Evolutionary conservation across 2,113 vertebrate genomes (phyloP).

Genomic region (Boleophthalmus pectinirostris): DNA sequence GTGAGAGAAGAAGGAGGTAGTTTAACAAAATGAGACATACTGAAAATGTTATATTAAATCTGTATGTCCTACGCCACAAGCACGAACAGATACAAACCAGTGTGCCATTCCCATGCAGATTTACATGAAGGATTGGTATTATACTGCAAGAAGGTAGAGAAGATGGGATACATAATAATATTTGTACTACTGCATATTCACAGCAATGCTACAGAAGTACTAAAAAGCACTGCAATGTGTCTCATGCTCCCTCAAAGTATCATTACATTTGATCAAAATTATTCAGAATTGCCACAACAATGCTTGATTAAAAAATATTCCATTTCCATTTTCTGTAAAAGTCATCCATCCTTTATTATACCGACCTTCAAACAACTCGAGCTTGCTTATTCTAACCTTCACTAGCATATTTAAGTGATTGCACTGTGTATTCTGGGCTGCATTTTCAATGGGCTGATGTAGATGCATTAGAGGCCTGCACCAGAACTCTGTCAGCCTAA

Average conservation of each 20-base stretch:
- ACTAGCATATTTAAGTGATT: slow-evolving; percentile 43
- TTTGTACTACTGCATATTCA: background rate
- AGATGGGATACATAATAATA: background rate
- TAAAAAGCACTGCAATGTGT: too few species aligned
- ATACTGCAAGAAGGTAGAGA: background rate
- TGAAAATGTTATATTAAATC: slow-evolving; percentile 4
- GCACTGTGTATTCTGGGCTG: slow-evolving; percentile 7
- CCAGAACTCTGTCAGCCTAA: slow-evolving; percentile 39
- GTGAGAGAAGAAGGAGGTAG: slow-evolving; percentile 1
- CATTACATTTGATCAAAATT: too few species aligned
- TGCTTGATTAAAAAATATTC: background rate
- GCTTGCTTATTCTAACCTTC: background rate
- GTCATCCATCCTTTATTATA: background rate
- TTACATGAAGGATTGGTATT: background rate
- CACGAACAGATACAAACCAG: background rate
- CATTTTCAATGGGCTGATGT: slow-evolving; percentile 11
- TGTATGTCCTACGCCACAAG: background rate
- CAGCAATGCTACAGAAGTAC: too few species aligned
- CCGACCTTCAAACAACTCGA: background rate
- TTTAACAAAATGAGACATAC: slow-evolving; percentile 6
- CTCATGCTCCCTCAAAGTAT: too few species aligned
- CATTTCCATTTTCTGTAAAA: background rate
- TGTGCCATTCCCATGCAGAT: background rate
- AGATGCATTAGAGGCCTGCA: slow-evolving; percentile 43
- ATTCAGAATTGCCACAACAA: too few species aligned